phyloP scores from a whole-genome alignment of 2,888 invertebrate species.

The Mactromeris polynyma region DNA sequence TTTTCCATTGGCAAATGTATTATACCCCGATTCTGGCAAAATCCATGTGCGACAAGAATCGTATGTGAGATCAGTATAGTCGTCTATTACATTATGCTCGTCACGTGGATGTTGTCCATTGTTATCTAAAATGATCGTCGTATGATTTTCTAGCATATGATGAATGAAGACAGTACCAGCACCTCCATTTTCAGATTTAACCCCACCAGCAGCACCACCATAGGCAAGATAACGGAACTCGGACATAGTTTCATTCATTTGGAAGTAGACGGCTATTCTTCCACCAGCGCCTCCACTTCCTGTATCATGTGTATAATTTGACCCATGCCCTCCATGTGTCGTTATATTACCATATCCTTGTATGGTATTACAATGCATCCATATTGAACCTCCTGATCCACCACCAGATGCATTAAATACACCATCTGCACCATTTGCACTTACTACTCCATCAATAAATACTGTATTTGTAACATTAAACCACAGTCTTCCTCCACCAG shows the following conservation, averaged over 20 bases:
- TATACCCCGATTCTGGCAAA: slow-evolving; percentile 72
- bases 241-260: slow-evolving; percentile 77
- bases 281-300: slow-evolving; percentile 82
- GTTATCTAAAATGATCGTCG: slow-evolving; percentile 77
- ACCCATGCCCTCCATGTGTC: slow-evolving; percentile 77
- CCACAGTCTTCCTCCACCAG: slow-evolving; percentile 80
- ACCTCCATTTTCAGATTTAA: slow-evolving; percentile 75
- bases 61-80: slow-evolving; percentile 70
- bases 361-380: slow-evolving; percentile 77
- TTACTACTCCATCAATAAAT: slow-evolving; percentile 79
- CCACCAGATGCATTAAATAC: slow-evolving; percentile 71
- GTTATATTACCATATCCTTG: slow-evolving; percentile 79
- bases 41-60: slow-evolving; percentile 80
- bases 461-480: slow-evolving; percentile 80
- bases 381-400: slow-evolving; percentile 81
- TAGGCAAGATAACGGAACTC: slow-evolving; percentile 75
- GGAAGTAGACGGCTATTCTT: slow-evolving; percentile 78
- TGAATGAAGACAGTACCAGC: slow-evolving; percentile 78
- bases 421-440: slow-evolving; percentile 74
- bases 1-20: slow-evolving; percentile 69
- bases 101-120: slow-evolving; percentile 69
- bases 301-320: slow-evolving; percentile 52
- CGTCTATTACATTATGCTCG: slow-evolving; percentile 67
- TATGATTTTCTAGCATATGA: slow-evolving; percentile 74
- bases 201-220: slow-evolving; percentile 71